phyloP scores from a whole-genome alignment of 2,797 vertebrate species.

The Oophaga sylvatica region DNA sequence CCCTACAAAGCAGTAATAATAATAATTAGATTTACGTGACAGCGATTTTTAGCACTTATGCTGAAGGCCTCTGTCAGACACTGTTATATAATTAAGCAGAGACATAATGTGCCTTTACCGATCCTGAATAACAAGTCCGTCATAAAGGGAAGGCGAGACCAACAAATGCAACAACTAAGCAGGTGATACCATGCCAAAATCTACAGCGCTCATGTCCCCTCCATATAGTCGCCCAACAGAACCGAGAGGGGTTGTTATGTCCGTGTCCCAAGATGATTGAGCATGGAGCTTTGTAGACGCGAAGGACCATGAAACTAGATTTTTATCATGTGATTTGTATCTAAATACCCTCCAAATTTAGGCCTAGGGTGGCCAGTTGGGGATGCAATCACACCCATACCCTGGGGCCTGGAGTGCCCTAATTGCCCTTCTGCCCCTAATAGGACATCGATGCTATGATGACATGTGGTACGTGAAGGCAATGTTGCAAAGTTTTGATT shows the following conservation, averaged over 20 bases:
- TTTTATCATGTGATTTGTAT: not conserved
- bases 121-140: not conserved
- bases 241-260: not conserved
- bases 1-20: not conserved
- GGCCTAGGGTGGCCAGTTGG: not conserved
- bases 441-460: not conserved
- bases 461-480: not conserved
- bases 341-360: too few species aligned
- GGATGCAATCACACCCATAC: not conserved
- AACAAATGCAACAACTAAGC: not conserved
- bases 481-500: not conserved
- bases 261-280: not conserved
- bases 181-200: too few species aligned
- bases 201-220: too few species aligned
- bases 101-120: not conserved
- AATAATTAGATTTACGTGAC: not conserved
- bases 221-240: too few species aligned
- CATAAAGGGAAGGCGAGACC: not conserved
- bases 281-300: not conserved
- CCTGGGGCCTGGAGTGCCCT: not conserved
- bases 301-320: not conserved
- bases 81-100: not conserved
- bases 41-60: not conserved
- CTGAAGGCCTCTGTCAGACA: not conserved
- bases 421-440: not conserved